phyloP scores from a whole-genome alignment of 2,113 vertebrate genomes.

The Vulpes ferrilata region DNA sequence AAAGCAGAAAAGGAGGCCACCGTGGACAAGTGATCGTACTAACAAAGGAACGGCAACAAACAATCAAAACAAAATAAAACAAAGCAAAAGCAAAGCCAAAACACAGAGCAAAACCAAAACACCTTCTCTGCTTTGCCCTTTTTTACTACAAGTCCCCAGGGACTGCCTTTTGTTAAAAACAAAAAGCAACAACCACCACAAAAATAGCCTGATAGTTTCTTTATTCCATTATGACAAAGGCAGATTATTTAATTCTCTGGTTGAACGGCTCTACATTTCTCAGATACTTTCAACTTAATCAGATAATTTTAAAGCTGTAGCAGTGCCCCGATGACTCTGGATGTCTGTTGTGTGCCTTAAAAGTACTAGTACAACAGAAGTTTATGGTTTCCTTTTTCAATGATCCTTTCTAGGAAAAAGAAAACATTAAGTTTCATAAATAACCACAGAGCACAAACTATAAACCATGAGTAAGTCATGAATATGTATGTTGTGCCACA shows the following conservation, averaged over 20 bases:
- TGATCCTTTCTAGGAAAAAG: neutral
- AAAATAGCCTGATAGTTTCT: conserved; percentile 43
- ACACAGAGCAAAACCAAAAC: conserved; percentile 15
- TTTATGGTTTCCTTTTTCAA: conserved; percentile 3
- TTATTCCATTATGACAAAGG: neutral
- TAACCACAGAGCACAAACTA: neutral
- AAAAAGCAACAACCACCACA: neutral
- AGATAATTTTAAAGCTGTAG: neutral
- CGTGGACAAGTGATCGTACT: neutral
- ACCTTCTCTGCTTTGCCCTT: neutral
- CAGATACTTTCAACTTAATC: conserved; percentile 18
- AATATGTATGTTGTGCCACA: neutral
- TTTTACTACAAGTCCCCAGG: neutral
- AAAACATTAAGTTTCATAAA: neutral
- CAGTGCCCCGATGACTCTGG: neutral
- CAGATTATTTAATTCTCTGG: conserved; percentile 35
- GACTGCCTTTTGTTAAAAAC: conserved; percentile 35
- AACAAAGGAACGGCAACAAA: neutral
- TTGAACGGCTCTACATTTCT: neutral
- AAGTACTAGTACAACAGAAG: neutral
- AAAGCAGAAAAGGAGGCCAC: neutral
- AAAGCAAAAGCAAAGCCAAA: neutral
- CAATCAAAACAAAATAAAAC: neutral
- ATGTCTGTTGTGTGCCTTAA: neutral
- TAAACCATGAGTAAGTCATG: conserved; percentile 28